Evolutionary conservation across 2,113 vertebrate genomes (phyloP).

Genomic region (Edolisoma coerulescens): DNA sequence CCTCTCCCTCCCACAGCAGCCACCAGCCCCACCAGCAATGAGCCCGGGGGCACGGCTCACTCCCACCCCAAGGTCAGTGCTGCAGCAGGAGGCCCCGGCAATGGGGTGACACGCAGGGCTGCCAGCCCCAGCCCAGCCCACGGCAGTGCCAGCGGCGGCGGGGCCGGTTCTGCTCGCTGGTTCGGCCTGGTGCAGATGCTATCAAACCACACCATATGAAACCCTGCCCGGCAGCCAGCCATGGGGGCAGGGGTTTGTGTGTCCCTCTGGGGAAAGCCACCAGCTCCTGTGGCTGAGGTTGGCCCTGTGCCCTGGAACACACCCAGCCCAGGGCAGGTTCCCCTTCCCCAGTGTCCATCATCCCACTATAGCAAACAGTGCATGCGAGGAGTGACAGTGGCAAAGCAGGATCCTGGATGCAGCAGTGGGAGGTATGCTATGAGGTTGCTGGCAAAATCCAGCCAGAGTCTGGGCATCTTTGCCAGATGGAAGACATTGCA

Average conservation of each 20-base stretch:
- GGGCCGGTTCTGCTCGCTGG: not conserved
- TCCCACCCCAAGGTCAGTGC: rapidly evolving
- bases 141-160: rapidly evolving
- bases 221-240: not conserved
- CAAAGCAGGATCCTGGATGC: not conserved
- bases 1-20: not conserved
- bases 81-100: not conserved
- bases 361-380: not conserved
- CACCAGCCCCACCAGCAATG: not conserved
- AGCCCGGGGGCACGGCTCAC: rapidly evolving
- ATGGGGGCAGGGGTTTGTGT: not conserved
- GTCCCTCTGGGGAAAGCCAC: not conserved
- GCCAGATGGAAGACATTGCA: not conserved
- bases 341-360: not conserved
- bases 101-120: rapidly evolving
- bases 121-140: not conserved
- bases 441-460: not conserved
- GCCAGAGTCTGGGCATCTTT: not conserved
- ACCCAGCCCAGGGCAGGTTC: not conserved
- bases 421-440: rapidly evolving
- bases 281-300: rapidly evolving
- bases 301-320: rapidly evolving
- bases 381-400: rapidly evolving
- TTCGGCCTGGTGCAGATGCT: rapidly evolving
- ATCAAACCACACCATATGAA: rapidly evolving